Conservation (phyloP, 1,140 invertebrate genomes). For the Plutomurus gul region DNA sequence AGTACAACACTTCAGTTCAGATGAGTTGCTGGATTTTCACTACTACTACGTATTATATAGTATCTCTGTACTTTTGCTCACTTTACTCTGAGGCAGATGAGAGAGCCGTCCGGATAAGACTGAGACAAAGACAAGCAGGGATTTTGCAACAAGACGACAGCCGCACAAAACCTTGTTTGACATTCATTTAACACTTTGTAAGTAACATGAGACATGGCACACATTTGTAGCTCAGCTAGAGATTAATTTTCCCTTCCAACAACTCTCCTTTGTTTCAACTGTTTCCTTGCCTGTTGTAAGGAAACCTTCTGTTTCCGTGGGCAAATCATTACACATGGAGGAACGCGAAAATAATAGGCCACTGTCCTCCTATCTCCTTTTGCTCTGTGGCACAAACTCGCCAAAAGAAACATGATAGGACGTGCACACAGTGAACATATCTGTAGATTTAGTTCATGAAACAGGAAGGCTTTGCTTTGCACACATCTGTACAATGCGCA, state of each 20-base stretch:
- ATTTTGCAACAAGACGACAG: slow-evolving; percentile 5
- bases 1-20: too few relatives aligned
- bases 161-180: slow-evolving; percentile 19
- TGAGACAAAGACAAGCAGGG: background rate
- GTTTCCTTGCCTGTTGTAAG: background rate
- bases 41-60: too few relatives aligned
- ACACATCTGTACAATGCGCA: too few relatives aligned
- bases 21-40: too few relatives aligned
- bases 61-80: background rate
- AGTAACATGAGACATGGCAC: background rate
- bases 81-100: background rate
- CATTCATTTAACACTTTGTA: slow-evolving; percentile 30
- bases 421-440: too few relatives aligned
- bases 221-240: background rate
- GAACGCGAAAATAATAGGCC: background rate
- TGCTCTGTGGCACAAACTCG: too few relatives aligned
- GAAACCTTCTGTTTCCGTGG: background rate
- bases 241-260: slow-evolving; percentile 15
- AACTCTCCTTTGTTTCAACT: background rate
- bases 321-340: background rate
- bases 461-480: too few relatives aligned
- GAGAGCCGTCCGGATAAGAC: background rate
- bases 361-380: too few relatives aligned
- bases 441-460: too few relatives aligned
- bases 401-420: too few relatives aligned